phyloP scores from a whole-genome alignment of 2,888 invertebrate species.

The Drosophila anomelani region DNA sequence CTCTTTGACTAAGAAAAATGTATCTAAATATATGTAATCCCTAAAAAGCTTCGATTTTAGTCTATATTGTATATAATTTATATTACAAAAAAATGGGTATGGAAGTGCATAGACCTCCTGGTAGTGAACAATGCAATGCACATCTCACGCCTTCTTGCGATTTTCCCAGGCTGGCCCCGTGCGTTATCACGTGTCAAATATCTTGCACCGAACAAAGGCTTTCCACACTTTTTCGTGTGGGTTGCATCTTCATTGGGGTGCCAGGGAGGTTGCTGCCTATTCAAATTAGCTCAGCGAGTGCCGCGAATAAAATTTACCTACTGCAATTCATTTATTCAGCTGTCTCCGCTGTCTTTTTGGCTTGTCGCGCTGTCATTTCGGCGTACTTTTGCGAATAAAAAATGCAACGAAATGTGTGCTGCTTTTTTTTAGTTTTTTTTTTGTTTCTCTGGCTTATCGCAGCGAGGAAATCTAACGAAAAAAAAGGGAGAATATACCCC shows the following conservation, averaged over 20 bases:
- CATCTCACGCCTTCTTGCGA: conserved; percentile 68
- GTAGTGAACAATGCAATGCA: conserved; percentile 48
- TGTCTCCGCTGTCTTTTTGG: conserved; percentile 53
- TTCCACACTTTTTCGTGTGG: conserved; percentile 67
- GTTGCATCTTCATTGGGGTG: conserved; percentile 27
- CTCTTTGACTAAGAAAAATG: neutral
- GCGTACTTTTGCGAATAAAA: conserved; percentile 64
- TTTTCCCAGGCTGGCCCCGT: conserved; percentile 66
- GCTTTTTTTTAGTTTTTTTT: conserved; percentile 20
- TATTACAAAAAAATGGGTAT: conserved; percentile 34
- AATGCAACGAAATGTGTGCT: conserved; percentile 35
- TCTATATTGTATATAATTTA: no score
- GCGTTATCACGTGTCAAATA: conserved; percentile 74
- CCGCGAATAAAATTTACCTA: conserved; percentile 50
- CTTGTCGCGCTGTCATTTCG: conserved; percentile 67
- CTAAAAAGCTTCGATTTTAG: neutral
- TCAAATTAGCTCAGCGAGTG: conserved; percentile 71
- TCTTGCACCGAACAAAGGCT: conserved; percentile 70
- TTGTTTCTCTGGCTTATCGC: conserved; percentile 68
- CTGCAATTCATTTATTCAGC: conserved; percentile 78
- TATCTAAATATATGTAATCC: neutral
- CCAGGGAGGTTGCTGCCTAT: conserved; percentile 52
- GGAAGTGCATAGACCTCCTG: conserved; percentile 42
- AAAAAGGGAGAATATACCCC: conserved; percentile 17
- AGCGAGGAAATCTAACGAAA: conserved; percentile 43